Evolutionary conservation across 2,113 vertebrate genomes (phyloP), one percentile per base, ranked within the genome.

Genomic region (Mobula birostris): DNA sequence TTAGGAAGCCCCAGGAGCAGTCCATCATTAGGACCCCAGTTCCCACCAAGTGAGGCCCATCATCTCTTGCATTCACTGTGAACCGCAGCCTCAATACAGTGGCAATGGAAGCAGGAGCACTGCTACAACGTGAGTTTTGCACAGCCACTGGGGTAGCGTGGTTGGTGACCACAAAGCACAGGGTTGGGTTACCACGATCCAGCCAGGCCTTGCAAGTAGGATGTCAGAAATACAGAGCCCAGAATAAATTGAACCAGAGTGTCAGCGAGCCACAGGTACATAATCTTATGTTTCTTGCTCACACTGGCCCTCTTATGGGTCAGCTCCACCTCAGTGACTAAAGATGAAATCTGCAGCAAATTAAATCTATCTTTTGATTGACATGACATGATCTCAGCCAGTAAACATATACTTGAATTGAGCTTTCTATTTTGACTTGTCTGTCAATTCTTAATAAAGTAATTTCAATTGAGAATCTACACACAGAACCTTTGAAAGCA

Each of bases 361-460:
- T 92, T 92, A 32, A 91, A 70, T 24, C 36, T 61, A 70, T 70
- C 29, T 40, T 70, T 70, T 92, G 88, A 91, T 92, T 70, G 88
- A 70, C 66, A 92, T 19, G 24, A 70, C 88, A 92, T 15, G 32
- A 24, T 40, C 6, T 72, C 63, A 72, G 8, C 32, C 7, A 24
- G 66, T 40, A 70, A 70, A 36, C 68, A 72, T 70, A 91, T 27
- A 70, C 63, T 40, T 36, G 68, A 48, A 21, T 24, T 36, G 61
- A 91, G 66, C 29, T 91, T 66, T 36, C n/a, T 70, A 32, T 92
- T 92, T 40, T 92, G 88, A 70, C 88, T 3, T 32, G 17, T 70
- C n/a, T 68, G 88, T 36, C 63, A 92, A 11, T 92, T 24, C 63
- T 70, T 68, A 19, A 92, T 70, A 24, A 92, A 70, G 36, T n/a